These are phyloP conservation scores for Drosophila miranda DNA, from an alignment of 1,140 invertebrate genomes.

Conservation along the genomic window DNA sequence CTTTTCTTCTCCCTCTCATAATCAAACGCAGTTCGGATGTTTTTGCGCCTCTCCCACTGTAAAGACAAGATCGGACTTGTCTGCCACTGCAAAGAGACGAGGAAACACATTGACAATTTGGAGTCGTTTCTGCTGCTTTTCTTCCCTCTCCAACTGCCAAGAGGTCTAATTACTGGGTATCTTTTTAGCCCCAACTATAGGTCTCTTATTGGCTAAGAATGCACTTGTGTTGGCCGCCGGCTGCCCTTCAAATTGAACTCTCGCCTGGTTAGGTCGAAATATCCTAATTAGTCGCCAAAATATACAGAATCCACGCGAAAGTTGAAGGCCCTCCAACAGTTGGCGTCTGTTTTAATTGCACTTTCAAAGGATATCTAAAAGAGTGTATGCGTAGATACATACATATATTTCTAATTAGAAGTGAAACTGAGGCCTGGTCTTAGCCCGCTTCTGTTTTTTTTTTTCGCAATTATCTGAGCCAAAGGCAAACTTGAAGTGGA, in stretches of 20 bases:
- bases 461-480: conserved; percentile 76
- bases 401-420: conserved; percentile 69
- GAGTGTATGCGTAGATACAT: conserved; percentile 11
- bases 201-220: too few species aligned
- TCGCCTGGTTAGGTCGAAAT: conserved; percentile 17
- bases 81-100: too few species aligned
- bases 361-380: conserved; percentile 29
- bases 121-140: too few species aligned
- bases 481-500: conserved; percentile 30
- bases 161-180: too few species aligned
- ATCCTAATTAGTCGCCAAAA: conserved; percentile 47
- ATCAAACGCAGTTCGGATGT: too few species aligned
- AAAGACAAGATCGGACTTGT: too few species aligned
- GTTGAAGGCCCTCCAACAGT: conserved; percentile 24
- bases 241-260: conserved; percentile 34
- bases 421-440: conserved; percentile 34
- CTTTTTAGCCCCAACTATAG: too few species aligned
- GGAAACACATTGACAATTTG: too few species aligned
- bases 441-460: conserved; percentile 2
- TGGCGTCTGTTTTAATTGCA: conserved; percentile 65
- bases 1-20: too few species aligned
- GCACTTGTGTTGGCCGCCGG: not conserved
- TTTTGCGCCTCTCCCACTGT: too few species aligned
- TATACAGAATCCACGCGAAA: conserved; percentile 7
- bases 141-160: too few species aligned